These are phyloP conservation scores for Sylvia borin DNA, from an alignment of 2,797 vertebrate genomes.

Conservation along the genomic window DNA sequence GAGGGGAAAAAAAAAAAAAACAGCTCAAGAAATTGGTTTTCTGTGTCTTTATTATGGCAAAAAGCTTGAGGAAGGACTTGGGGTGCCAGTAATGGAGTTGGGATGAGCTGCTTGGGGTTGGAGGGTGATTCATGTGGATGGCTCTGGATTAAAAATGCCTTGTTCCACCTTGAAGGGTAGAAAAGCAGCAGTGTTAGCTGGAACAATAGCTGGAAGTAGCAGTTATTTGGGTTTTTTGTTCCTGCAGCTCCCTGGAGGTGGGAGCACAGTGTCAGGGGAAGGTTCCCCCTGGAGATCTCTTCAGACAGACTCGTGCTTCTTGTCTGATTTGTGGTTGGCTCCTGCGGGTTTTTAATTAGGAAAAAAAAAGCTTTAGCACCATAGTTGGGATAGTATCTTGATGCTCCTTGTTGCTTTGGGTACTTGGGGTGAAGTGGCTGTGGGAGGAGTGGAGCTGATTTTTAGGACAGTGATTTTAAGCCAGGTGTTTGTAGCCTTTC, in stretches of 20 bases:
- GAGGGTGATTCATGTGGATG: neutral
- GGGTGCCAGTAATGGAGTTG: neutral
- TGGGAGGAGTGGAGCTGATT: neutral
- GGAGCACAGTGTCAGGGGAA: neutral
- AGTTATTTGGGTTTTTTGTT: too few relatives aligned
- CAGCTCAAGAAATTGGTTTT: neutral
- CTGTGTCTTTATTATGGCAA: neutral
- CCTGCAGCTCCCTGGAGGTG: neutral
- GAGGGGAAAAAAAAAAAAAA: rapidly evolving
- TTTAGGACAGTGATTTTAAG: neutral
- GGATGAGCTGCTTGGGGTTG: neutral
- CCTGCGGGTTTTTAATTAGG: neutral
- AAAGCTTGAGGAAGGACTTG: neutral
- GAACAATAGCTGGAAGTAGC: neutral
- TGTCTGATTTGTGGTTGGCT: neutral
- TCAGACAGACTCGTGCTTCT: neutral
- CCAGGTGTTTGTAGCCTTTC: neutral
- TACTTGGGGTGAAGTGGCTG: neutral
- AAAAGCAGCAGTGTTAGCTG: neutral
- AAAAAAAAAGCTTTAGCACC: neutral
- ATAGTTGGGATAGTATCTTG: neutral
- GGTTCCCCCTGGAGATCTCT: neutral
- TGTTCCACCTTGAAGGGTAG: neutral
- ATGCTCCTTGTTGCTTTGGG: neutral
- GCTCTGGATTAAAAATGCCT: neutral